phyloP scores from a whole-genome alignment of 2,888 invertebrate genomes.

The Adineta ricciae region DNA sequence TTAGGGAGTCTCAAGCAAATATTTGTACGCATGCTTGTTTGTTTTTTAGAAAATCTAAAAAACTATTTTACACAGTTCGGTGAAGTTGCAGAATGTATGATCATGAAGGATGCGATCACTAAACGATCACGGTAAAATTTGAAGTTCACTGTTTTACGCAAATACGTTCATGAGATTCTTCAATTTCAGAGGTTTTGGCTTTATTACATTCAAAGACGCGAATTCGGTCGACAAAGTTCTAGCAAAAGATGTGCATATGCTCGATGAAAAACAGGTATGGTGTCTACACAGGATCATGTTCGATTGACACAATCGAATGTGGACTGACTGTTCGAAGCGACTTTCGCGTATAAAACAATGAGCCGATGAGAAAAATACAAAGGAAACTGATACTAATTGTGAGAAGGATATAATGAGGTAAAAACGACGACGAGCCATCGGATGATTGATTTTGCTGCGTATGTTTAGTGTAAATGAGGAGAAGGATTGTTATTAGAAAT shows the following conservation, averaged over 20 bases:
- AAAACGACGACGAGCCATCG: no score
- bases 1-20: no score
- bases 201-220: conserved; percentile 32
- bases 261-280: conserved; percentile 32
- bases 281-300: not conserved
- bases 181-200: conserved; percentile 34
- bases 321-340: not conserved
- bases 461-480: not conserved
- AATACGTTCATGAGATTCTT: no score
- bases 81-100: conserved; percentile 33
- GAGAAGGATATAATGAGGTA: not conserved
- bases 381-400: not conserved
- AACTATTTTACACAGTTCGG: conserved; percentile 33
- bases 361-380: not conserved
- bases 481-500: not conserved
- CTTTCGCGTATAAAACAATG: not conserved
- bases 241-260: conserved; percentile 22
- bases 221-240: conserved; percentile 32
- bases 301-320: no score
- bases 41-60: conserved; percentile 30
- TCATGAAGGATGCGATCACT: conserved; percentile 34
- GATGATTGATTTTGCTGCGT: not conserved
- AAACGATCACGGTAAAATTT: conserved; percentile 33
- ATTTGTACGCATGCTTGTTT: no score
- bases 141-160: not conserved